Conservation (phyloP, 2,888 invertebrate species). For the Oegoconia quadripuncta region DNA sequence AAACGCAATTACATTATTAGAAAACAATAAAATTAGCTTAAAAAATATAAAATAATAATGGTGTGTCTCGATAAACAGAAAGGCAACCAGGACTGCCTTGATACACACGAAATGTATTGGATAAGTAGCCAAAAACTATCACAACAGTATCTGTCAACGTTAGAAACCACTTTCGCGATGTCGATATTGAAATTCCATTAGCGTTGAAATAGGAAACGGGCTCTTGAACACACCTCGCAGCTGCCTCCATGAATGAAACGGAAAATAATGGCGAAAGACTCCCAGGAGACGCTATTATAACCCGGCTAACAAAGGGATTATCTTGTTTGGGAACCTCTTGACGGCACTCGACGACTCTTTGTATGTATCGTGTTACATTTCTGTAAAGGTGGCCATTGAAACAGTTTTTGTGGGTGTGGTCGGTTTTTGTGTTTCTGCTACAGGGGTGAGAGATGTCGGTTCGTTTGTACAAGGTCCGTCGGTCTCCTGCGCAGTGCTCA, state of each 20-base stretch:
- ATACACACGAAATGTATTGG: too few relatives aligned
- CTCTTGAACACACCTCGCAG: conserved; percentile 58
- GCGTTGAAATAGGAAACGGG: conserved; percentile 66
- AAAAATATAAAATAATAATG: too few relatives aligned
- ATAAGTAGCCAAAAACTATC: conserved; percentile 13
- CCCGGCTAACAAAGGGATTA: conserved; percentile 72
- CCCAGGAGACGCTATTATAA: conserved; percentile 66
- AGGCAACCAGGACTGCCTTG: too few relatives aligned
- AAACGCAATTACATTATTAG: too few relatives aligned
- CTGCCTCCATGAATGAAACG: conserved; percentile 64
- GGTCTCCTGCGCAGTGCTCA: conserved; percentile 38
- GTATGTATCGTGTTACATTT: conserved; percentile 68
- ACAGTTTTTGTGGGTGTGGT: conserved; percentile 69
- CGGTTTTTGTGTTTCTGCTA: conserved; percentile 40
- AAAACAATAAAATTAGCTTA: too few relatives aligned
- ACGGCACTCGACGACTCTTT: conserved; percentile 63
- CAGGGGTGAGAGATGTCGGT: conserved; percentile 58
- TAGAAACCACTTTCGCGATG: conserved; percentile 9
- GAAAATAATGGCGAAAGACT: conserved; percentile 62
- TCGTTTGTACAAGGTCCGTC: conserved; percentile 36
- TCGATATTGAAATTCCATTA: conserved; percentile 64
- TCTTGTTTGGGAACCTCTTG: conserved; percentile 77
- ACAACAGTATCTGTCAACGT: conserved; percentile 34
- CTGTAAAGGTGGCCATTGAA: conserved; percentile 55
- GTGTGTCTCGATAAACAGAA: too few relatives aligned